phyloP scores from a whole-genome alignment of 2,888 invertebrate species.

The Pheosia tremula region DNA sequence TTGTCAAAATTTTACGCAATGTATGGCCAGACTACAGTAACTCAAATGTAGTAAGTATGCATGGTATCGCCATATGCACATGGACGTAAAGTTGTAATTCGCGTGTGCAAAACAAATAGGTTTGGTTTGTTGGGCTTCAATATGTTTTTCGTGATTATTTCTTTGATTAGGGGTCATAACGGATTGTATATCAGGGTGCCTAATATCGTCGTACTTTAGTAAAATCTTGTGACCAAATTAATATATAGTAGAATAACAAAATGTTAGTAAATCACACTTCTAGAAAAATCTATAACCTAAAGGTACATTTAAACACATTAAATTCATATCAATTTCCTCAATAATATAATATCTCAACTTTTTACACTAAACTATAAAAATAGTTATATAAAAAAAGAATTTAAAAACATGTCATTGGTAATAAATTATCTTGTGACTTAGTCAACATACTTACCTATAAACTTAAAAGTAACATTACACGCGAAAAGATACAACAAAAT shows the following conservation, averaged over 20 bases:
- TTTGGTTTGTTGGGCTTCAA: too few relatives aligned
- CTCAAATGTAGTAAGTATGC: too few relatives aligned
- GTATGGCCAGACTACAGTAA: too few relatives aligned
- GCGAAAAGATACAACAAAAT: conserved; percentile 47
- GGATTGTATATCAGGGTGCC: neutral
- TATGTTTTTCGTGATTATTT: too few relatives aligned
- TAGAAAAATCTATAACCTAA: conserved; percentile 64
- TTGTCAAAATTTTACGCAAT: too few relatives aligned
- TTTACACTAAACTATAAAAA: conserved; percentile 73
- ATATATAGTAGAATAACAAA: conserved; percentile 50
- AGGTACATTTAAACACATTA: conserved; percentile 56
- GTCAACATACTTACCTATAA: conserved; percentile 73
- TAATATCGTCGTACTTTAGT: neutral
- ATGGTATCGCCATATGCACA: too few relatives aligned
- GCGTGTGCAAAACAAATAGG: too few relatives aligned
- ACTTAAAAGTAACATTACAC: conserved; percentile 55
- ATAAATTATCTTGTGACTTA: conserved; percentile 84
- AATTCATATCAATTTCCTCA: conserved; percentile 59
- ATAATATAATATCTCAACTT: conserved; percentile 61
- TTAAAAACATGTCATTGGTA: conserved; percentile 83
- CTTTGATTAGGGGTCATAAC: neutral
- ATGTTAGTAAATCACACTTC: conserved; percentile 78
- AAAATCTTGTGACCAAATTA: conserved; percentile 35
- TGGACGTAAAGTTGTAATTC: too few relatives aligned
- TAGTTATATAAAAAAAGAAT: conserved; percentile 69